Evolutionary conservation across 2,797 vertebrate genomes (phyloP), one percentile per base, ranked within the genome.

Genomic region (Zenarchopterus dispar): DNA sequence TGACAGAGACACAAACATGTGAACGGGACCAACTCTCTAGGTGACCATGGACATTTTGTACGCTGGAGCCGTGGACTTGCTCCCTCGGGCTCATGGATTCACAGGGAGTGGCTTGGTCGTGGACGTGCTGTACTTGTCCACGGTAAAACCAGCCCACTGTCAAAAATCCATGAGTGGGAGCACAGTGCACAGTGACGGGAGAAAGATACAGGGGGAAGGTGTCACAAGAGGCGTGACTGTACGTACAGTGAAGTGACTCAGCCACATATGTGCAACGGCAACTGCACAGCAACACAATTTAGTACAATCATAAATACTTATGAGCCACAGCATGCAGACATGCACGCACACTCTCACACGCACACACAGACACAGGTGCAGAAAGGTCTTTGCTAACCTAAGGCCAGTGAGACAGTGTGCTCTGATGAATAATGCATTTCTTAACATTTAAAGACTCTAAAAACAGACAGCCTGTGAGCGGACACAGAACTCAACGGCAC

Each of bases 401-500:
- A 73, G 89, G 89, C 77, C 84, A 84, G 59, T 78, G 56, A 78
- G 66, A 78, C 56, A 66, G 70, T 56, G 76, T 62, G 57, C 59
- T 56, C 75, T 75, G 48, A 83, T 90, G 88, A 91, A 91, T 91
- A 88, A 90, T 85, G 65, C 84, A 91, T 86, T 81, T 82, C 21
- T 39, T 87, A 87, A 86, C 86, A 89, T 90, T 90, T 90, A 74
- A 69, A 74, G 53, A 62, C 41, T 78, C 66, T 59, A 69, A 77
- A 66, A 66, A 70, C 78, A 86, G 81, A 75, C 72, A 68, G 74
- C 74, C 78, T 78, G 67, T 64, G 67, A 84, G 69, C 66, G 67
- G 71, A 83, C 60, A 33, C 51, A 60, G 53, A 78, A 76, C 69
- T 76, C 67, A 77, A 56, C 62, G 42, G 42, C 53, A 56, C 52